Conservation (phyloP, 2,797 vertebrate genomes). For the Ataeniobius toweri region DNA sequence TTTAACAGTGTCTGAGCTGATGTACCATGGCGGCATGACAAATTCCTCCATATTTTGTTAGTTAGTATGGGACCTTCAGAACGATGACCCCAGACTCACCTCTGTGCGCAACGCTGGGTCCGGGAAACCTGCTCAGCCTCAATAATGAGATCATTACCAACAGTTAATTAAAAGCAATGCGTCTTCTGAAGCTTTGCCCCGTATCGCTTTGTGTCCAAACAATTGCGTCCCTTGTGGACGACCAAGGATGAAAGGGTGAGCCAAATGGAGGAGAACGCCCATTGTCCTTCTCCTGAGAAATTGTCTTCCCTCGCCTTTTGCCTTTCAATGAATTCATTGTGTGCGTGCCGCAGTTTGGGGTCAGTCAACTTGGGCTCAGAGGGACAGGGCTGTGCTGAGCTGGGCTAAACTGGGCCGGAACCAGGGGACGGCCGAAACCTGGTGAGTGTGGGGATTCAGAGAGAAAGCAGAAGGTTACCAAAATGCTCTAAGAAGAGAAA, state of each 20-base stretch:
- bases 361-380: slow-evolving; percentile 54
- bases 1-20: slow-evolving; percentile 50
- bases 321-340: slow-evolving; percentile 82
- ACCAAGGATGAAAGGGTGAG: slow-evolving; percentile 76
- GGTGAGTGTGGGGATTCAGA: slow-evolving; percentile 5
- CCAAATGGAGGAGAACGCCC: slow-evolving; percentile 76
- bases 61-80: slow-evolving; percentile 63
- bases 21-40: slow-evolving; percentile 49
- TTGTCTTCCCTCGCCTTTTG: slow-evolving; percentile 75
- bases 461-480: slow-evolving; percentile 3
- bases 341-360: slow-evolving; percentile 31
- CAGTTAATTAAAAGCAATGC: slow-evolving; percentile 85
- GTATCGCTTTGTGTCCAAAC: slow-evolving; percentile 78
- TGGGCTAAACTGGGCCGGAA: slow-evolving; percentile 34
- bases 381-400: slow-evolving; percentile 43
- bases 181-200: slow-evolving; percentile 78
- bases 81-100: slow-evolving; percentile 80
- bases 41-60: slow-evolving; percentile 63
- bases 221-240: slow-evolving; percentile 80
- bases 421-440: slow-evolving; percentile 21
- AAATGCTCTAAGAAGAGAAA: neutral
- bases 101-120: slow-evolving; percentile 59
- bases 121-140: slow-evolving; percentile 62
- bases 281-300: slow-evolving; percentile 82
- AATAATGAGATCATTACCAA: slow-evolving; percentile 86